Percentiles rank a stretch among this genome's conserved stretches.
Evolutionary conservation across 2,888 invertebrate species (phyloP).

Genomic region (Tethea ocularis): DNA sequence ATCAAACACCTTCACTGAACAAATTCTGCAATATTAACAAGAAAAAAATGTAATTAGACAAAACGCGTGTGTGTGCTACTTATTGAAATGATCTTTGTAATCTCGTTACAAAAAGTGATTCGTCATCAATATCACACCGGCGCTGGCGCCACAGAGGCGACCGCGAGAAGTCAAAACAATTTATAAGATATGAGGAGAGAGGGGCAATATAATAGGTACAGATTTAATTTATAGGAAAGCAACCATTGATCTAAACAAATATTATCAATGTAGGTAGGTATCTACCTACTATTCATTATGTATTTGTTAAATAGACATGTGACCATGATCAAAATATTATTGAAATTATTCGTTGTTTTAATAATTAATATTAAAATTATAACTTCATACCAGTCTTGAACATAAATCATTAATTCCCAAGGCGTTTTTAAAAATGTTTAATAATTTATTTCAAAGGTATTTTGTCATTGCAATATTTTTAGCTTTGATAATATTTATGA

Average conservation of each 20-base stretch:
- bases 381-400: no score
- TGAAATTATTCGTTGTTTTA: no score
- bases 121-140: conserved; percentile 63
- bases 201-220: conserved; percentile 25
- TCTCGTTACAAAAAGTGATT: conserved; percentile 60
- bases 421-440: neutral
- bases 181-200: conserved; percentile 34
- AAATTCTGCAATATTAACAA: conserved; percentile 27
- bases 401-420: no score
- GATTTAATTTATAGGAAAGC: no score
- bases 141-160: conserved; percentile 61
- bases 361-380: no score
- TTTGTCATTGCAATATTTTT: no score
- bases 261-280: no score
- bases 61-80: conserved; percentile 64
- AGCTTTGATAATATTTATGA: neutral
- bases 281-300: no score
- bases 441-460: no score
- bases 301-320: no score
- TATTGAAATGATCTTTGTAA: conserved; percentile 55
- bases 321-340: no score
- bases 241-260: no score
- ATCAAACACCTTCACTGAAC: conserved; percentile 22
- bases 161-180: conserved; percentile 59
- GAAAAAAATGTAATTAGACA: conserved; percentile 60